Conservation (phyloP, 1,140 invertebrate genomes). For the Macrotrachela quadricornifera region DNA sequence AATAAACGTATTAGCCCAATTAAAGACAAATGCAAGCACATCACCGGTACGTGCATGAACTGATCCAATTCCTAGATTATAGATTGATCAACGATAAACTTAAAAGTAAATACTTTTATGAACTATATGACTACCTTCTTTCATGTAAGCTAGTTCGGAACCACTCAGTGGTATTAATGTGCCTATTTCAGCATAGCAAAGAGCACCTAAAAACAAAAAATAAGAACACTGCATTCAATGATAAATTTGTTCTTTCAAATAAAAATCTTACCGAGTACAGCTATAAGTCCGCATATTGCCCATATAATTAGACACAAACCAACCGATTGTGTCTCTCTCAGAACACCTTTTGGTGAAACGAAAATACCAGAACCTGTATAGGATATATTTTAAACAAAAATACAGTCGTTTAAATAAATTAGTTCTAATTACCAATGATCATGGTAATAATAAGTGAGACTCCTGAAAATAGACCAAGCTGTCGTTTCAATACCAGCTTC, state of each 20-base stretch:
- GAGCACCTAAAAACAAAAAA: conserved; percentile 17
- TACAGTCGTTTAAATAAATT: too few relatives aligned
- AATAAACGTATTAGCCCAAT: too few relatives aligned
- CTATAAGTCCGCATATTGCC: neutral
- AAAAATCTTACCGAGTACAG: too few relatives aligned
- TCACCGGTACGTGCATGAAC: too few relatives aligned
- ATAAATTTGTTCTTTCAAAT: too few relatives aligned
- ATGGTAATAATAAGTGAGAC: neutral
- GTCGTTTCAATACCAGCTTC: too few relatives aligned
- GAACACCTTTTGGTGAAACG: neutral
- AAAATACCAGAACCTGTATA: neutral
- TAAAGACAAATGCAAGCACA: too few relatives aligned
- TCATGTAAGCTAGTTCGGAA: conserved; percentile 19
- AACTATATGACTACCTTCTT: conserved; percentile 1
- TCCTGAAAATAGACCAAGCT: neutral
- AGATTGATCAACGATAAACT: too few relatives aligned
- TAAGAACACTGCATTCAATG: neutral
- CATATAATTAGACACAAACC: neutral
- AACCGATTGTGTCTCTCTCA: neutral
- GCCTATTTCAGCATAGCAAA: conserved; percentile 22
- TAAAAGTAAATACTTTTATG: too few relatives aligned
- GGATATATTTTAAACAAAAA: too few relatives aligned
- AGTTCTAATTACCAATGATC: neutral
- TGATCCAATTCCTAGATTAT: too few relatives aligned
- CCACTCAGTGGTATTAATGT: conserved; percentile 18